phyloP scores from a whole-genome alignment of 2,113 vertebrate species.

The Psephotus haematonotus region DNA sequence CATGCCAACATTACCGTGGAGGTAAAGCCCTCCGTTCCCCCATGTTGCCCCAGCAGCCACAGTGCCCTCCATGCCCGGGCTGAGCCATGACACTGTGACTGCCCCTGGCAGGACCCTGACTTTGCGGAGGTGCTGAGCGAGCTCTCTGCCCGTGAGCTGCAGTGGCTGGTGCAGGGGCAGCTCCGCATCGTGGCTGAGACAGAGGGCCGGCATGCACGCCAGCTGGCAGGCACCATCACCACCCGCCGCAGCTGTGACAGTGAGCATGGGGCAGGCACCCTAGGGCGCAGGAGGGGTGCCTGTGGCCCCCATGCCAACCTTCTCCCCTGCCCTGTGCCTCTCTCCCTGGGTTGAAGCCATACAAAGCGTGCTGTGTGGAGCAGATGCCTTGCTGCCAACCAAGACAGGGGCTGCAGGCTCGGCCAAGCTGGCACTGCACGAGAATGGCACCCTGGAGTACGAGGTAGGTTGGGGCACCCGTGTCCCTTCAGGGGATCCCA shows the following conservation, averaged over 20 bases:
- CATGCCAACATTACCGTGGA: conserved; percentile 83
- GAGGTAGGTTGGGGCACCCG: conserved; percentile 72
- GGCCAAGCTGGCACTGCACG: conserved; percentile 83
- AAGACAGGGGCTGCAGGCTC: conserved; percentile 92
- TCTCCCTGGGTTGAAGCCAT: conserved; percentile 75
- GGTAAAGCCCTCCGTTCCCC: conserved; percentile 70
- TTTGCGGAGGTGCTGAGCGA: conserved; percentile 92
- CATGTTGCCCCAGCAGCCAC: accelerated
- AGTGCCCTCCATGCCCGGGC: accelerated
- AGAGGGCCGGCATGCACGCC: conserved; percentile 63
- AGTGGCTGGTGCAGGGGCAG: conserved; percentile 90
- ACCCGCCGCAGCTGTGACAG: conserved; percentile 91
- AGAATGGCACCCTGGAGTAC: conserved; percentile 92
- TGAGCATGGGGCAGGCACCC: conserved; percentile 70
- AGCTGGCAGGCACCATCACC: conserved; percentile 86
- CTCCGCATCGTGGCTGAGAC: conserved; percentile 85
- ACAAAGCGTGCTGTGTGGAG: conserved; percentile 93
- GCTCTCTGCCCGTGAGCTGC: conserved; percentile 86
- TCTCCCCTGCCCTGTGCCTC: not conserved
- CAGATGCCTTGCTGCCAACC: conserved; percentile 83
- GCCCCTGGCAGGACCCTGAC: conserved; percentile 80
- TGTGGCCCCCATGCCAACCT: not conserved
- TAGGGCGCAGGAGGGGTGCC: not conserved
- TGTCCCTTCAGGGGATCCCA: not conserved
- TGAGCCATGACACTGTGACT: not conserved